phyloP scores from a whole-genome alignment of 1,140 invertebrate genomes.

The Pachyrhynchus sulphureomaculatus region DNA sequence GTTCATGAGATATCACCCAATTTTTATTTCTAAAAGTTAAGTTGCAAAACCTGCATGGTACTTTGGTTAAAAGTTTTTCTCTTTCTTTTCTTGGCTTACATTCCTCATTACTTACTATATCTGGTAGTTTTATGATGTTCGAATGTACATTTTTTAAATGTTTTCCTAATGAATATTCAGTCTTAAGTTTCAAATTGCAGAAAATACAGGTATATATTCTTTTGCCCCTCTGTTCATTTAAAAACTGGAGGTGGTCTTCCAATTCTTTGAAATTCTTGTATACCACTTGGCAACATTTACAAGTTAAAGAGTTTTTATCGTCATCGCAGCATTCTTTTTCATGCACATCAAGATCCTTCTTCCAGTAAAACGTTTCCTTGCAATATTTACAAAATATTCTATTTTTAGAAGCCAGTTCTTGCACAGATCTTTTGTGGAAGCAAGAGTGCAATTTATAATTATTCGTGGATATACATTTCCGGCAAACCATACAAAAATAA shows the following conservation, averaged over 20 bases:
- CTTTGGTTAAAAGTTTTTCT: background rate
- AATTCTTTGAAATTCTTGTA: too few relatives aligned
- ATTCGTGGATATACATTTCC: background rate
- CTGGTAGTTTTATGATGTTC: too few relatives aligned
- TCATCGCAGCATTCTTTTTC: background rate
- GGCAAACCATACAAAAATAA: background rate
- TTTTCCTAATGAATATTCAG: too few relatives aligned
- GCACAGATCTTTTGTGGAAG: background rate
- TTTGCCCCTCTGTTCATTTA: too few relatives aligned
- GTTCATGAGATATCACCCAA: slow-evolving; percentile 9
- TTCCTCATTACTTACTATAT: background rate
- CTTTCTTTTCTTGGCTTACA: background rate
- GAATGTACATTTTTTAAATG: too few relatives aligned
- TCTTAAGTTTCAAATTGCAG: too few relatives aligned
- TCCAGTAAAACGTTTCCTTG: slow-evolving; percentile 1
- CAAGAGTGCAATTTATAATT: background rate
- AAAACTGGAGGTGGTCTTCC: too few relatives aligned
- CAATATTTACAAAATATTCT: slow-evolving; percentile 2
- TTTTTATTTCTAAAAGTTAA: slow-evolving; percentile 17
- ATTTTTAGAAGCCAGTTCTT: background rate
- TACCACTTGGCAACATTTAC: background rate
- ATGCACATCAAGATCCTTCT: background rate
- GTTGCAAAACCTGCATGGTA: slow-evolving; percentile 10
- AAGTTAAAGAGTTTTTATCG: background rate
- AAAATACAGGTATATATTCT: too few relatives aligned